phyloP scores from a whole-genome alignment of 2,797 vertebrate species.

The Pipistrellus pipistrellus region DNA sequence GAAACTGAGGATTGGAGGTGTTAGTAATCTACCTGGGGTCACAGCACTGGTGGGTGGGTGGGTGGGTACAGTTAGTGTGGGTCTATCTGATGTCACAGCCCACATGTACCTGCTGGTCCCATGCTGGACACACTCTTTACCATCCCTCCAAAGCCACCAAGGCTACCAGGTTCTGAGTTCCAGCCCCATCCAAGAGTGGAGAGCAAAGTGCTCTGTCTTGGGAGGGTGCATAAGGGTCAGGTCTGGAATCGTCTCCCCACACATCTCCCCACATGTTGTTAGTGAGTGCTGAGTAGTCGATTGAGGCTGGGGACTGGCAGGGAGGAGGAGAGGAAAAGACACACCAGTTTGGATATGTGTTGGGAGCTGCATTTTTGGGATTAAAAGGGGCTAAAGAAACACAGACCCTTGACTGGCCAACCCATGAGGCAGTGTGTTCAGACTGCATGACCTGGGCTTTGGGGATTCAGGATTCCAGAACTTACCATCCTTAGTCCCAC shows the following conservation, averaged over 20 bases:
- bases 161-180: background rate
- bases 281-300: background rate
- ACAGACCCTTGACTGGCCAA: background rate
- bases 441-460: background rate
- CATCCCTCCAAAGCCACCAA: background rate
- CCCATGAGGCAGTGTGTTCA: background rate
- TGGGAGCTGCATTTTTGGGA: background rate
- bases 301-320: background rate
- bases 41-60: background rate
- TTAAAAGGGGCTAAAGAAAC: background rate
- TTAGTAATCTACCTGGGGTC: background rate
- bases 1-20: background rate
- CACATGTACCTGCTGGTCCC: accelerated
- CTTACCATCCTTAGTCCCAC: background rate
- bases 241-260: background rate
- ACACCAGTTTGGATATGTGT: constrained; percentile 47
- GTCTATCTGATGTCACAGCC: background rate
- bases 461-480: background rate
- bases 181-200: background rate
- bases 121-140: background rate
- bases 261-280: accelerated
- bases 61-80: background rate
- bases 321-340: constrained; percentile 56
- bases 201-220: background rate
- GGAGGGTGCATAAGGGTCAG: background rate